Percentiles rank a stretch among this genome's conserved stretches.
phyloP scores from a whole-genome alignment of 1,140 invertebrate species.

The Drosophila ironensis region DNA sequence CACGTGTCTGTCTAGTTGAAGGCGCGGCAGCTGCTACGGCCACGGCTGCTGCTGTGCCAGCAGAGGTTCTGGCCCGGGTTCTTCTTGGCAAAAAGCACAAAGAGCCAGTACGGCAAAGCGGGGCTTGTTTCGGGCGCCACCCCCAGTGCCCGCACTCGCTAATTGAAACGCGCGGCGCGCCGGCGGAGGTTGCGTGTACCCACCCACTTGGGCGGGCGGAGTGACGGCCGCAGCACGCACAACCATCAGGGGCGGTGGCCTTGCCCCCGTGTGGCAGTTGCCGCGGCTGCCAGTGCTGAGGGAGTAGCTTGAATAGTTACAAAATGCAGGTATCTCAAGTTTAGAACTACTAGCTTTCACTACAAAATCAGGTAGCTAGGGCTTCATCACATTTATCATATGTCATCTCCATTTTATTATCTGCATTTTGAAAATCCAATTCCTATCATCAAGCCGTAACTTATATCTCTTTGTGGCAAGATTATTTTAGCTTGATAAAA shows the following conservation, averaged over 20 bases:
- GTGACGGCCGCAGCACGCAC: conserved; percentile 10
- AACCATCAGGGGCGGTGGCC: conserved; percentile 56
- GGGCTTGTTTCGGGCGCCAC: conserved; percentile 40
- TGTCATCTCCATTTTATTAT: not conserved
- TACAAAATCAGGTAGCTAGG: too few relatives aligned
- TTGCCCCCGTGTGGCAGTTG: not conserved
- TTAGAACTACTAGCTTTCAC: too few relatives aligned
- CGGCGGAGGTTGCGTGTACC: conserved; percentile 36
- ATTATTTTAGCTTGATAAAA: too few relatives aligned
- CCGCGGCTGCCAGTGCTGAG: not conserved
- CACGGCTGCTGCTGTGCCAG: conserved; percentile 31
- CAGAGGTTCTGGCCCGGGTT: conserved; percentile 55
- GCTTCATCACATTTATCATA: not conserved
- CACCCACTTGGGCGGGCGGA: conserved; percentile 54
- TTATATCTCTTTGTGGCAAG: too few relatives aligned
- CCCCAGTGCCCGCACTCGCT: conserved; percentile 63
- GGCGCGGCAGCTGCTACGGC: conserved; percentile 28
- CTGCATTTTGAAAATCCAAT: not conserved
- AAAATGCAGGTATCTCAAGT: not conserved
- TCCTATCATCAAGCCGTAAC: too few relatives aligned
- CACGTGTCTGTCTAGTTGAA: conserved; percentile 77
- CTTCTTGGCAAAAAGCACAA: conserved; percentile 68
- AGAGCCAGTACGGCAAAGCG: conserved; percentile 59
- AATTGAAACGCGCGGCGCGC: conserved; percentile 33
- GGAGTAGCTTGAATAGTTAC: not conserved